Base-by-base conservation (phyloP, 2,113 vertebrate genomes). In the Okapia johnstoni region DNA sequence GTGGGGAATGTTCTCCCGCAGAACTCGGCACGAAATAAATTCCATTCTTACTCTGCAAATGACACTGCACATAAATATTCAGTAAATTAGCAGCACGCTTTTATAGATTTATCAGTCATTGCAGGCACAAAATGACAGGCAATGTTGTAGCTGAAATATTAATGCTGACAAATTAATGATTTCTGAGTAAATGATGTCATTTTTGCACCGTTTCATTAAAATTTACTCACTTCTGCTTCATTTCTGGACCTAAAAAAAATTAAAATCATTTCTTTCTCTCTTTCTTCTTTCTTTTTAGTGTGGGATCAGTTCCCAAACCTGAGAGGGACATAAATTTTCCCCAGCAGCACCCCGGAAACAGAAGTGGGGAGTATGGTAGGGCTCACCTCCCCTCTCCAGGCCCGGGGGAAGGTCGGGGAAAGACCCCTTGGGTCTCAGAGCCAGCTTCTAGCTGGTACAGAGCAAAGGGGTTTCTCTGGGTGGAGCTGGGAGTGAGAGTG, bases 101-200 rank as follows among this genome's bases (percentile, higher is more conserved):
- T 99, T 99, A 99, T 99, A 99, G 99, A 99, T 99, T 99, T 99
- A 99, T 99, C 99, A 99, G 99, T 99, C 99, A 99, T 99, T 99
- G 99, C 99, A 99, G 99, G 99, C 99, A 99, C 99, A 99, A 99
- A 99, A 99, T 99, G 99, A 99, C 99, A 99, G 99, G 99, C 99
- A 99, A 99, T 99, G 99, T 99, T 99, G 99, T 99, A 98, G 99
- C 99, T 99, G 99, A 99, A 99, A 99, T 99, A 99, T 99, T 99
- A 99, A 99, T 99, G 99, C 99, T 99, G 99, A 99, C 99, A 99
- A 99, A 99, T 99, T 99, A 99, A 99, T 99, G 99, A 99, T 99
- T 99, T 99, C 99, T 99, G 99, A 99, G 99, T 99, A 99, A 99
- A 99, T 99, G 99, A 99, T 99, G 99, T 99, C 99, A 99, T 99